These are phyloP conservation scores for Rhingia campestris DNA, from an alignment of 2,888 invertebrate species.

Conservation along the genomic window DNA sequence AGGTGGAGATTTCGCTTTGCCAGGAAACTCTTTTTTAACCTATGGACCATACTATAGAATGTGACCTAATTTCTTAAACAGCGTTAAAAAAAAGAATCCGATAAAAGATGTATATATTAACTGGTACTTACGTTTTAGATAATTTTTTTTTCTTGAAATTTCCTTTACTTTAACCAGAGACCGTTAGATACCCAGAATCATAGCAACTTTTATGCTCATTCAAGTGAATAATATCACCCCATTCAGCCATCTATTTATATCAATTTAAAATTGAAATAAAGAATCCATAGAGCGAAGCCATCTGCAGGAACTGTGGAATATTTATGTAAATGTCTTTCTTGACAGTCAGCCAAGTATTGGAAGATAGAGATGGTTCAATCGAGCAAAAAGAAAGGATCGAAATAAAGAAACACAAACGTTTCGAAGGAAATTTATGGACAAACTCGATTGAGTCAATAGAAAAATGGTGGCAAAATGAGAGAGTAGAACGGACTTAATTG, in stretches of 20 bases:
- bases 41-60: too few relatives aligned
- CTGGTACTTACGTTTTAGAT: too few relatives aligned
- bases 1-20: background rate
- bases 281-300: conserved; percentile 38
- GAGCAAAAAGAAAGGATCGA: conserved; percentile 17
- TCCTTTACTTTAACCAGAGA: too few relatives aligned
- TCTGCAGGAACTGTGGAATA: conserved; percentile 54
- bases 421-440: conserved; percentile 66
- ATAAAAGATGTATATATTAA: too few relatives aligned
- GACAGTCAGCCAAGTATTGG: conserved; percentile 51
- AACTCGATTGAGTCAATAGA: conserved; percentile 68
- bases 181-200: background rate
- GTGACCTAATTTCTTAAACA: too few relatives aligned
- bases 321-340: conserved; percentile 72
- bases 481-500: conserved; percentile 59
- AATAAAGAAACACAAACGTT: conserved; percentile 52
- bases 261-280: conserved; percentile 71
- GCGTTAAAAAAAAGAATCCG: too few relatives aligned
- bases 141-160: too few relatives aligned
- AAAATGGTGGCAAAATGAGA: conserved; percentile 20
- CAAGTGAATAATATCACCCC: conserved; percentile 62
- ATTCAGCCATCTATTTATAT: conserved; percentile 67
- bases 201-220: conserved; percentile 49
- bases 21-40: background rate
- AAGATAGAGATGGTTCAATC: conserved; percentile 22